Base-by-base conservation (phyloP, 2,888 invertebrate species). In the Aphidoletes aphidimyza region DNA sequence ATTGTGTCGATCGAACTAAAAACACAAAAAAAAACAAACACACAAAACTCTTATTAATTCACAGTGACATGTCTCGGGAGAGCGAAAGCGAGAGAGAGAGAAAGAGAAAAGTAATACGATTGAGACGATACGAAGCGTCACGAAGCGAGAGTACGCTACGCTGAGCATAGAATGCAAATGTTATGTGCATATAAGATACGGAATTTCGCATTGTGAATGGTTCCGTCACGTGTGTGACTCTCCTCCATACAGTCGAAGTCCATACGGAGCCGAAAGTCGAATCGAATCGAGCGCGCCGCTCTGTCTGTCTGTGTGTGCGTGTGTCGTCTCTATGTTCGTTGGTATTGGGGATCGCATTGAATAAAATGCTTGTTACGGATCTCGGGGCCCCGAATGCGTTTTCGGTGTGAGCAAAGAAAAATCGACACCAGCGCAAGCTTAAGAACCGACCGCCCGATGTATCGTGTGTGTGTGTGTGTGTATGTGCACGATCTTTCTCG, bases 171-270 rank as follows among this genome's bases (percentile, higher is more conserved):
- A 36, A 36, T 36, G 36, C 6, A 19, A 36, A 78, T 3, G 34
- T 34, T 78, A 26, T 26, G 49, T 49, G 19, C 49, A 54, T 54
- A 54, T 54, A 26, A 8, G 6, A 19, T 49, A 54, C 54, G 54
- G 54, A 54, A 54, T 54, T n/a, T 54, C 54, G 69, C 34, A 69
- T 69, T 69, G 30, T 69, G 30, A 30, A 69, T 69, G 69, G 9
- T 69, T 69, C 69, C 69, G 69, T 69, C 69, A 69, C 69, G 69
- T 69, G 69, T 69, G 14, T 69, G 17, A 14, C 30, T 30, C 69
- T 30, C 34, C 34, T 69, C 30, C 34, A n/a, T 14, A 30, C 42
- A n/a, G n/a, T n/a, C n/a, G n/a, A n/a, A n/a, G n/a, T 42, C 42
- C 42, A 14, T 42, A n/a, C n/a, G n/a, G n/a, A n/a, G n/a, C n/a